Evolutionary conservation across 2,113 vertebrate species (phyloP).

Genomic region (Seriola quinqueradiata): DNA sequence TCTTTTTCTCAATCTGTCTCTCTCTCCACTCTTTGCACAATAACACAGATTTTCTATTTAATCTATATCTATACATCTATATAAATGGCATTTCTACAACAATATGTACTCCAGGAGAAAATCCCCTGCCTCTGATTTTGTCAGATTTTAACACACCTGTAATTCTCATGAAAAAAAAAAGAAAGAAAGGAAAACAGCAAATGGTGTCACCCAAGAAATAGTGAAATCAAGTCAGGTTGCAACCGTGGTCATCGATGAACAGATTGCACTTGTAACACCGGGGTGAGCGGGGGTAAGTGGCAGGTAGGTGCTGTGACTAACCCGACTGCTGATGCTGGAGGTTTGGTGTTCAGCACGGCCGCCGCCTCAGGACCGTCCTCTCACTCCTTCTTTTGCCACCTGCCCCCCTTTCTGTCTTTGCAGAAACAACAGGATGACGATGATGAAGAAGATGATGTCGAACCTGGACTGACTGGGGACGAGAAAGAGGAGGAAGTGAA

Average conservation of each 20-base stretch:
- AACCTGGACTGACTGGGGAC: slow-evolving; percentile 92
- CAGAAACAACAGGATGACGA: slow-evolving; percentile 92
- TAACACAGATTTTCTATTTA: neutral
- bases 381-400: slow-evolving; percentile 57
- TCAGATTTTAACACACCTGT: slow-evolving; percentile 13
- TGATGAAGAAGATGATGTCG: slow-evolving; percentile 91
- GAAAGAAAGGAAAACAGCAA: slow-evolving; percentile 66
- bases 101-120: slow-evolving; percentile 23
- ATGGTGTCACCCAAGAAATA: slow-evolving; percentile 84
- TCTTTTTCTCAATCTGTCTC: neutral
- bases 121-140: slow-evolving; percentile 12
- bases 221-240: slow-evolving; percentile 88
- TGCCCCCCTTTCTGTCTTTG: slow-evolving; percentile 58
- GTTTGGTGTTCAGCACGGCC: slow-evolving; percentile 60
- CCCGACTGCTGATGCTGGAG: slow-evolving; percentile 60
- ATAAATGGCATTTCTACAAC: slow-evolving; percentile 13
- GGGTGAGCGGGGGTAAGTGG: slow-evolving; percentile 71
- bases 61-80: too few relatives aligned
- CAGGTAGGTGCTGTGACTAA: slow-evolving; percentile 83
- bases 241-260: slow-evolving; percentile 82
- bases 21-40: slow-evolving; percentile 14
- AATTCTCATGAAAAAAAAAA: slow-evolving; percentile 12
- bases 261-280: slow-evolving; percentile 78
- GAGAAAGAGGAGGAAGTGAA: slow-evolving; percentile 96
- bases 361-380: slow-evolving; percentile 32